Conservation (phyloP, 2,113 vertebrate species). For the Heterocephalus glaber region DNA sequence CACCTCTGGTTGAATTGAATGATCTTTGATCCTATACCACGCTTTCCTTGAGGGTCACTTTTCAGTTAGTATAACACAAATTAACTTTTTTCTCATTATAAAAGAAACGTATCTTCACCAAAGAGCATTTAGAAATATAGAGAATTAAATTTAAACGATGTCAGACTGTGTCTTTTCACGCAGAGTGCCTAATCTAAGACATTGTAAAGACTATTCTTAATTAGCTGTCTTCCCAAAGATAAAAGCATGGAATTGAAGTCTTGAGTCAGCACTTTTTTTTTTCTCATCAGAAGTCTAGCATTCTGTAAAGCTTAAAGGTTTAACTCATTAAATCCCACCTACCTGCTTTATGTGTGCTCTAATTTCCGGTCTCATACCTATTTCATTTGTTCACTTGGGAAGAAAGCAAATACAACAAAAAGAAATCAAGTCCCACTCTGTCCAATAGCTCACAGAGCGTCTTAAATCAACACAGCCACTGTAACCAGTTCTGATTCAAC, state of each 20-base stretch:
- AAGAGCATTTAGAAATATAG: conserved; percentile 1
- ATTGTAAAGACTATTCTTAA: not conserved
- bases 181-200: not conserved
- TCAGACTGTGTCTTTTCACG: not conserved
- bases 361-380: conserved; percentile 52
- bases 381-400: conserved; percentile 73
- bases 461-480: conserved; percentile 73
- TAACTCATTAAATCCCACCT: conserved; percentile 53
- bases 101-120: not conserved
- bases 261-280: not conserved
- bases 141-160: conserved; percentile 11
- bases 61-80: not conserved
- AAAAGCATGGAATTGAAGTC: conserved; percentile 34
- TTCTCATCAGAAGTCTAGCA: not conserved
- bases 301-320: conserved; percentile 61
- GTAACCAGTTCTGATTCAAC: conserved; percentile 74
- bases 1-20: not conserved
- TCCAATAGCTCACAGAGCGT: conserved; percentile 68
- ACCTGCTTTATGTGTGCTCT: not conserved
- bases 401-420: conserved; percentile 77
- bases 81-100: not conserved
- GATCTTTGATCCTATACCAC: not conserved
- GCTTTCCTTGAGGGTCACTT: not conserved
- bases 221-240: conserved; percentile 34
- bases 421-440: conserved; percentile 62